These are phyloP conservation scores for Sarcophilus harrisii DNA, from an alignment of 2,797 vertebrate species.

Conservation along the genomic window DNA sequence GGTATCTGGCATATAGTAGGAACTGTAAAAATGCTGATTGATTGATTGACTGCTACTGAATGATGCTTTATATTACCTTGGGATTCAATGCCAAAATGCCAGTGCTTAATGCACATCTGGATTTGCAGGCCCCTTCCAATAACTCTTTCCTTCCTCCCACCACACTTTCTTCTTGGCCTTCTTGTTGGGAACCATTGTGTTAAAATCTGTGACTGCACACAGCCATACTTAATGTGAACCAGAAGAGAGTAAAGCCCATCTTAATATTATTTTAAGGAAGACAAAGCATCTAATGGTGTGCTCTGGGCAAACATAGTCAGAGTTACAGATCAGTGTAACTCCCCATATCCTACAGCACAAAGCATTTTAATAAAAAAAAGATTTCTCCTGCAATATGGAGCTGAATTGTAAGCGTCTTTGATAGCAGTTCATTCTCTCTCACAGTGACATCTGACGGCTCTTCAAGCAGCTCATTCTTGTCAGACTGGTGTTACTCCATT, in stretches of 20 bases:
- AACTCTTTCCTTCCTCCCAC: neutral
- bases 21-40: neutral
- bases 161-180: neutral
- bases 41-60: neutral
- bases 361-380: constrained; percentile 80
- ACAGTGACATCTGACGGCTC: constrained; percentile 19
- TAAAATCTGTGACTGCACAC: neutral
- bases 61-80: neutral
- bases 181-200: neutral
- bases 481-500: neutral
- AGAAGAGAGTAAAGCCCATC: constrained; percentile 66
- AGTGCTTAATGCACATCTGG: neutral
- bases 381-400: constrained; percentile 58
- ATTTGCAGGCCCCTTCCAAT: neutral
- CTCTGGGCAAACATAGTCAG: constrained; percentile 74
- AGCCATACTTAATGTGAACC: constrained; percentile 22
- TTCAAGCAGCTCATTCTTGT: neutral
- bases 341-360: constrained; percentile 71
- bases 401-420: constrained; percentile 45
- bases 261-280: constrained; percentile 80
- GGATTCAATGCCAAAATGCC: neutral
- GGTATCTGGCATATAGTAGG: neutral
- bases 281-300: constrained; percentile 79
- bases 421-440: neutral
- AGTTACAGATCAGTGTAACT: constrained; percentile 74